phyloP scores from a whole-genome alignment of 2,113 vertebrate species.

The Centropus bengalensis region DNA sequence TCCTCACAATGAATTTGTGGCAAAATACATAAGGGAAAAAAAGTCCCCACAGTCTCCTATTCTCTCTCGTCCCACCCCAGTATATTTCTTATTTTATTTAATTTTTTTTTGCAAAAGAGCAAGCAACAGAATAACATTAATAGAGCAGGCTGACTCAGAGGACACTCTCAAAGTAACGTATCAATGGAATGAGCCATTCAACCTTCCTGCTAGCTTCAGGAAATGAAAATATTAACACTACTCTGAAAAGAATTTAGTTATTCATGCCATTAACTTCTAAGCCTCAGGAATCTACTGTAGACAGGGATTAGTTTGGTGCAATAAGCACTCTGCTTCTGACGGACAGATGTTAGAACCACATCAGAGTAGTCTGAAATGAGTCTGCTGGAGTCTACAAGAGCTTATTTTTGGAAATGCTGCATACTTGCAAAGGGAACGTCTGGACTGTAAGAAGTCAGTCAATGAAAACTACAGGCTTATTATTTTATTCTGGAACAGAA shows the following conservation, averaged over 20 bases:
- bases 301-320: constrained; percentile 1
- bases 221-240: background rate
- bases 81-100: background rate
- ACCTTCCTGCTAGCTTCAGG: background rate
- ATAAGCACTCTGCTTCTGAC: background rate
- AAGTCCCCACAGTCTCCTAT: fast-evolving
- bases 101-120: background rate
- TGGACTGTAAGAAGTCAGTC: background rate
- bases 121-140: background rate
- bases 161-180: background rate
- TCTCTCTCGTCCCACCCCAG: background rate
- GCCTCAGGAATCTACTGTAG: constrained; percentile 25
- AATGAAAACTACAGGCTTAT: background rate
- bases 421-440: background rate
- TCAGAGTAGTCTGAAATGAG: background rate
- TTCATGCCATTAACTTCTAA: background rate
- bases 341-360: constrained; percentile 1
- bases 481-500: background rate
- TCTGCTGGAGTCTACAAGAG: background rate
- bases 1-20: background rate
- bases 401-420: background rate
- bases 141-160: background rate
- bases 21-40: background rate
- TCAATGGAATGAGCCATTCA: background rate
- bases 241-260: constrained; percentile 20